Percentiles rank a stretch among this genome's conserved stretches.
Conservation (phyloP, 2,797 vertebrate genomes). For the Hoplostethus mediterraneus region DNA sequence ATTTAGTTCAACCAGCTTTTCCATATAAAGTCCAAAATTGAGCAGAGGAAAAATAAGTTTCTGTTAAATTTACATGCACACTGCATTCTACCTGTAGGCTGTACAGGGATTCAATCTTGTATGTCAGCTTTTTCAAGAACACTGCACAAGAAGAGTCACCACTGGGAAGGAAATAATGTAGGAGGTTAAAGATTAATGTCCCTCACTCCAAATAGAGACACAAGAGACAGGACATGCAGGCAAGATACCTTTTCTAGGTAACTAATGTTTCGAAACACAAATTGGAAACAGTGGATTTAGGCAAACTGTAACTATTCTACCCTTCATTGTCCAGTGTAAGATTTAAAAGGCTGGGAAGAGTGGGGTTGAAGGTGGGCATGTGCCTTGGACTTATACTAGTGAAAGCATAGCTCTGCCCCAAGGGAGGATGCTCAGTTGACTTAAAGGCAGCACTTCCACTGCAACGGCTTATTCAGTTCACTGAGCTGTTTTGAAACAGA, state of each 20-base stretch:
- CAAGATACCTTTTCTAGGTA: conserved; percentile 42
- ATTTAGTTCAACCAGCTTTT: too few species aligned
- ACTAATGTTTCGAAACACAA: conserved; percentile 36
- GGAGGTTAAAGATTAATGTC: conserved; percentile 53
- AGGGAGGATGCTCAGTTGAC: conserved; percentile 59
- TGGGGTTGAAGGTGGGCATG: conserved; percentile 38
- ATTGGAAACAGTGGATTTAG: conserved; percentile 52
- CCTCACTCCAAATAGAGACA: too few species aligned
- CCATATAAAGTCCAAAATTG: conserved; percentile 24
- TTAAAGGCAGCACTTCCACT: conserved; percentile 63
- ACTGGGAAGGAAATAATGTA: conserved; percentile 48
- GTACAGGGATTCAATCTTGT: conserved; percentile 50
- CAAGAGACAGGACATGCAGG: too few species aligned
- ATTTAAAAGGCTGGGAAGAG: conserved; percentile 52
- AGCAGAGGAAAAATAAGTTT: conserved; percentile 41
- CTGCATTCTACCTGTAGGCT: conserved; percentile 47
- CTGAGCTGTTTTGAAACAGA: conserved; percentile 53
- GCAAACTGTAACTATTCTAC: conserved; percentile 50
- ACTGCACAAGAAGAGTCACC: conserved; percentile 38
- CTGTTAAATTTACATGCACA: conserved; percentile 39
- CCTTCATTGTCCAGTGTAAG: conserved; percentile 54
- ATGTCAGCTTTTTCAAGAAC: conserved; percentile 49
- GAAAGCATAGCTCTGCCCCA: conserved; percentile 48
- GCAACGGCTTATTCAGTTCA: conserved; percentile 44
- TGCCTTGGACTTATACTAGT: conserved; percentile 43